Conservation (phyloP, 2,888 invertebrate genomes). For the Plusia festucae region DNA sequence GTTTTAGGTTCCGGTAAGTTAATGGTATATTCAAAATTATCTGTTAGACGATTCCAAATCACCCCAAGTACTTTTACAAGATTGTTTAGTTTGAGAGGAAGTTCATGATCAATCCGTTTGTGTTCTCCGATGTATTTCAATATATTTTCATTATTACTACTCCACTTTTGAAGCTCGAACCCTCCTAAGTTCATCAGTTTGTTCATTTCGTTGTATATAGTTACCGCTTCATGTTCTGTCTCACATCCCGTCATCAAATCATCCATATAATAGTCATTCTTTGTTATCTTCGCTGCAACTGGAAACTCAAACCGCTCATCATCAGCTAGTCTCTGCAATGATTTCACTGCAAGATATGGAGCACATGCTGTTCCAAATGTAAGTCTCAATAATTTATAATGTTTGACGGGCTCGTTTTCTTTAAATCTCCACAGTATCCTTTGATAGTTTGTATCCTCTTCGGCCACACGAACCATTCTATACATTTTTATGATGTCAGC, state of each 20-base stretch:
- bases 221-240: slow-evolving; percentile 36
- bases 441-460: slow-evolving; percentile 13
- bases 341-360: slow-evolving; percentile 13
- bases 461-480: slow-evolving; percentile 14
- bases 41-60: slow-evolving; percentile 12
- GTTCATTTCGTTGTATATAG: slow-evolving; percentile 42
- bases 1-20: not conserved
- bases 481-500: slow-evolving; percentile 17
- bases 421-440: slow-evolving; percentile 6
- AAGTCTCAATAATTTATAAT: slow-evolving; percentile 10
- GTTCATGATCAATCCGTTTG: slow-evolving; percentile 3
- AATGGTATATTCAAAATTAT: slow-evolving; percentile 9
- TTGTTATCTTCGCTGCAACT: slow-evolving; percentile 34
- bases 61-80: slow-evolving; percentile 21
- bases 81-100: slow-evolving; percentile 6
- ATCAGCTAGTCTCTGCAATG: slow-evolving; percentile 30
- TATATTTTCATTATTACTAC: slow-evolving; percentile 27
- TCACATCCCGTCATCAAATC: slow-evolving; percentile 40
- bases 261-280: slow-evolving; percentile 41
- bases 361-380: slow-evolving; percentile 19
- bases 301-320: slow-evolving; percentile 27
- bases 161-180: slow-evolving; percentile 52
- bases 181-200: slow-evolving; percentile 43
- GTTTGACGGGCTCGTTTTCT: slow-evolving; percentile 2
- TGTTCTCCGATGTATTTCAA: slow-evolving; percentile 8